Evolutionary conservation across 37 sponge, comb jelly and placozoan genomes (phyloP).

Genomic region (Chondrosia reniformis): DNA sequence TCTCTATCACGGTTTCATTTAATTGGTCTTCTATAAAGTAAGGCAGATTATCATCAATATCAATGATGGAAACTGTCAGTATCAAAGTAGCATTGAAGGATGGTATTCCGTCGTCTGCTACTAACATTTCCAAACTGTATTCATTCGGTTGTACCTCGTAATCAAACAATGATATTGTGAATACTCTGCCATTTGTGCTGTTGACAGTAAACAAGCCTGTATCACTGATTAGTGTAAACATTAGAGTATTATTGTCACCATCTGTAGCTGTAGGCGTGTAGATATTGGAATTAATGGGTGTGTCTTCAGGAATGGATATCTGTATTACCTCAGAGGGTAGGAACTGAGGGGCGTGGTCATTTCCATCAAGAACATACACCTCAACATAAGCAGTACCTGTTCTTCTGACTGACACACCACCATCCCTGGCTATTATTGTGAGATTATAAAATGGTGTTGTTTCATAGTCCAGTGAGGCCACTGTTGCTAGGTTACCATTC

Average conservation of each 20-base stretch:
- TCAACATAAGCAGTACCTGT: conserved; percentile 17
- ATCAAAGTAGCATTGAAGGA: neutral
- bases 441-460: conserved; percentile 7
- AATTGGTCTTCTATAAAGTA: conserved; percentile 3
- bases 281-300: conserved; percentile 12
- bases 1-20: conserved; percentile 31
- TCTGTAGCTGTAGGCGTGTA: conserved; percentile 30
- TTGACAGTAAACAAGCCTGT: conserved; percentile 27
- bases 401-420: neutral
- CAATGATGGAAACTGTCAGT: conserved; percentile 44
- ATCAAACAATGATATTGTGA: conserved; percentile 31
- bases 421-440: conserved; percentile 36
- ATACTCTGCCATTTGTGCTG: neutral
- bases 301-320: conserved; percentile 33
- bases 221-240: conserved; percentile 18
- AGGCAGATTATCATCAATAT: conserved; percentile 63
- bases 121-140: conserved; percentile 16
- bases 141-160: conserved; percentile 21
- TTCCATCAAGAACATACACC: conserved; percentile 8
- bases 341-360: conserved; percentile 15
- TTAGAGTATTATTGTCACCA: conserved; percentile 40
- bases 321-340: neutral
- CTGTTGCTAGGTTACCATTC: neutral
- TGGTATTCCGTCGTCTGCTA: conserved; percentile 37
- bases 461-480: conserved; percentile 25